phyloP scores from a whole-genome alignment of 2,888 invertebrate species.

The Nymphalis urticae region DNA sequence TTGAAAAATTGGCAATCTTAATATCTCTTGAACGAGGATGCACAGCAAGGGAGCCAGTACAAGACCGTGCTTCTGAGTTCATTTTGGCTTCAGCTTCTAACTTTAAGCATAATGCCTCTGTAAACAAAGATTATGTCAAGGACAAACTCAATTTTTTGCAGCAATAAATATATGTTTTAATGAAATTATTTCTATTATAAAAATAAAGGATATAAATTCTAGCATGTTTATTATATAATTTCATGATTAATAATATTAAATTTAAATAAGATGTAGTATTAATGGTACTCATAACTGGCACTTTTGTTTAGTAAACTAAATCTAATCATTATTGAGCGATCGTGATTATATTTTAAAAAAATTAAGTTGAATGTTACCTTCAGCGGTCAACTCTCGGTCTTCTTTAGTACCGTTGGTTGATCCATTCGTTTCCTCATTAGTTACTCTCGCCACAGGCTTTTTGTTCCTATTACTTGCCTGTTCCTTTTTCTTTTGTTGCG shows the following conservation, averaged over 20 bases:
- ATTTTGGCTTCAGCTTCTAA: slow-evolving; percentile 94
- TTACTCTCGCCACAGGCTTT: slow-evolving; percentile 78
- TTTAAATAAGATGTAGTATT: too few species aligned
- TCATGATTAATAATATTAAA: too few species aligned
- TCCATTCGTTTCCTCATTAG: slow-evolving; percentile 80
- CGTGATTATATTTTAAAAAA: neutral
- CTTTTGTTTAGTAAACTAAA: neutral
- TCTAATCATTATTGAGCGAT: neutral
- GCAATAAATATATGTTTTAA: too few species aligned
- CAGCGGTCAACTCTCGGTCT: slow-evolving; percentile 84
- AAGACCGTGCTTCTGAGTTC: slow-evolving; percentile 95
- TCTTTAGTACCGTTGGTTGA: slow-evolving; percentile 60
- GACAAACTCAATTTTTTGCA: too few species aligned
- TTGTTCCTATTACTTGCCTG: slow-evolving; percentile 89
- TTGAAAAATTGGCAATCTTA: slow-evolving; percentile 97
- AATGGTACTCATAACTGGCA: neutral
- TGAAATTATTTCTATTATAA: too few species aligned
- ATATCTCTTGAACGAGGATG: slow-evolving; percentile 98
- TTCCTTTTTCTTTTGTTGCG: slow-evolving; percentile 98
- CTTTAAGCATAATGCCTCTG: slow-evolving; percentile 92
- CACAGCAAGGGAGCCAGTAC: slow-evolving; percentile 96
- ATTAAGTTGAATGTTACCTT: slow-evolving; percentile 78
- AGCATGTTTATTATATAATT: too few species aligned
- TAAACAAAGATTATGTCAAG: neutral
- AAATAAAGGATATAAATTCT: too few species aligned